Evolutionary conservation across 2,888 invertebrate genomes (phyloP), one percentile per base, ranked within the genome.

Genomic region (Theretra japonica): DNA sequence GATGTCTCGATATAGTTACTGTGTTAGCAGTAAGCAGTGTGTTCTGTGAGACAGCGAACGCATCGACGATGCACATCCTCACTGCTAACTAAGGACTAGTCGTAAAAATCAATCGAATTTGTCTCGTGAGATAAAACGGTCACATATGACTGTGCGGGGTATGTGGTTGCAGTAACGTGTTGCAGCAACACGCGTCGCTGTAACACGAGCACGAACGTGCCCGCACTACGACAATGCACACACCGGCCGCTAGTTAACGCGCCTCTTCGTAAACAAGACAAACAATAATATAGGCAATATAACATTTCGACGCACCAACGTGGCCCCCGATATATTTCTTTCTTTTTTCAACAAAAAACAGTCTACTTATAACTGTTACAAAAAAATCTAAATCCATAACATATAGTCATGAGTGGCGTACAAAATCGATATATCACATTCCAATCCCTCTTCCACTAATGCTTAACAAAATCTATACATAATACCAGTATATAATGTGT

Each of bases 401-500:
- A 68, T 57, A 68, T 57, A 70, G 75, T 69, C 72, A 77, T 80
- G 79, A 78, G 79, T 79, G 78, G 79, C 78, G 82, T 82, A 81
- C 79, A 82, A 81, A 80, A 80, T 77, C 80, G 76, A 79, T 79
- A 81, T 78, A 59, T 71, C 82, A 82, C 82, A 82, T 79, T 76
- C 79, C 76, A 82, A 81, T 82, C 75, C 75, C 74, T 76, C 75
- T 75, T 72, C 75, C 73, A 76, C 77, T 79, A 77, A 75, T 80
- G 82, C 79, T 84, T 85, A 84, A 76, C 77, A 81, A 79, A 76
- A 77, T 77, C 79, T 84, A 83, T 82, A 84, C 82, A 83, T 83
- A 81, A 79, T 71, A 71, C 71, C 30, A 68, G 57, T 57, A 68
- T 74, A 72, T 76, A 59, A 72, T 69, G 69, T 59, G 69, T 69